Conservation (phyloP, 2,888 invertebrate genomes). For the Alitta virens region DNA sequence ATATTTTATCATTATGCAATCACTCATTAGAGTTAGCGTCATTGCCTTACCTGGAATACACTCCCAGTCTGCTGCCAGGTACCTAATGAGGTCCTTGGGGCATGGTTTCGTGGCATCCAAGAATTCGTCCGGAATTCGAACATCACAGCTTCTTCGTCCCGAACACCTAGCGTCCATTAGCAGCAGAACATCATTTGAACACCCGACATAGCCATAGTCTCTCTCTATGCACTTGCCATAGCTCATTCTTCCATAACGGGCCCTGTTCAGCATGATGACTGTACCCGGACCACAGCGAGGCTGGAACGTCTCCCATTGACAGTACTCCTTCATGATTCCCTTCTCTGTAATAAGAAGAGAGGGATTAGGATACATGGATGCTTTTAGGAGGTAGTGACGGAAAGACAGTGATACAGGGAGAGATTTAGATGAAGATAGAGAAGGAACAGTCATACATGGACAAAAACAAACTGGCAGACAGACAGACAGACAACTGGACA, state of each 20-base stretch:
- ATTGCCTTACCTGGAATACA: constrained; percentile 3
- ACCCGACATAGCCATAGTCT: constrained; percentile 6
- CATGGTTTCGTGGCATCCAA: constrained; percentile 10
- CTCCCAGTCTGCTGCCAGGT: constrained; percentile 11
- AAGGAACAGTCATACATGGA: too few species aligned
- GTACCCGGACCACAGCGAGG: not conserved
- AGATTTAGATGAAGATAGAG: too few species aligned
- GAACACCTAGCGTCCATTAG: constrained; percentile 7
- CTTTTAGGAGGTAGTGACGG: too few species aligned
- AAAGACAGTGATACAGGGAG: too few species aligned
- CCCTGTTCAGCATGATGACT: constrained; percentile 8
- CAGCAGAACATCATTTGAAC: not conserved
- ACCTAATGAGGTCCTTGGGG: constrained; percentile 12
- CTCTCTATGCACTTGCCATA: constrained; percentile 9
- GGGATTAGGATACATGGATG: too few species aligned
- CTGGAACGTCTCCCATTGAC: constrained; percentile 3
- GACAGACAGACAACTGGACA: too few species aligned
- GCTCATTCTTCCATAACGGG: constrained; percentile 10
- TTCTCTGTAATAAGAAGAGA: not conserved
- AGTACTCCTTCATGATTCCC: not conserved
- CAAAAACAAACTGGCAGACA: too few species aligned
- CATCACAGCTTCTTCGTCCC: constrained; percentile 7
- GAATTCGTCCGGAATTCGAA: constrained; percentile 10
- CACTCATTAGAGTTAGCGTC: too few species aligned
- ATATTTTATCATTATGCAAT: too few species aligned